Percentiles rank a stretch among this genome's conserved stretches.
phyloP scores from a whole-genome alignment of 2,888 invertebrate genomes.

The Cantharis flavilabris region DNA sequence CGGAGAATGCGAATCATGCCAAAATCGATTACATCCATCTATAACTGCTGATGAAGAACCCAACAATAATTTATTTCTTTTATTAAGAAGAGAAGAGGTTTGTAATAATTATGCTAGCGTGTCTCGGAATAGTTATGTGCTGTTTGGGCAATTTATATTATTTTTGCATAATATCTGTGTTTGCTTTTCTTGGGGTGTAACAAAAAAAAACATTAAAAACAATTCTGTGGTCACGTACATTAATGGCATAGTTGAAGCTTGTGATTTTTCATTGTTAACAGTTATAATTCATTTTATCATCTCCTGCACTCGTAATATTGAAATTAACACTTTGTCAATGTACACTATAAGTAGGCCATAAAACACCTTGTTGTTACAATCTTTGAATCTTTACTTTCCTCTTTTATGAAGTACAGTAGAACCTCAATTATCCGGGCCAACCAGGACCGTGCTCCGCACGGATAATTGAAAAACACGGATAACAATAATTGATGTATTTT shows the following conservation, averaged over 20 bases:
- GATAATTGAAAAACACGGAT: too few species aligned
- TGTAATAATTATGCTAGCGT: constrained; percentile 21
- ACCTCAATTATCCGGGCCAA: too few species aligned
- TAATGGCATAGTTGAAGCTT: too few species aligned
- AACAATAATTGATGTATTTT: too few species aligned
- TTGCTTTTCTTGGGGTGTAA: background rate
- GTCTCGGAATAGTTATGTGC: background rate
- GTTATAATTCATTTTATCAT: background rate
- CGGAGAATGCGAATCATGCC: constrained; percentile 22
- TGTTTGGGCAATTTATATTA: constrained; percentile 16
- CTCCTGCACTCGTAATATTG: too few species aligned
- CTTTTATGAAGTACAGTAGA: too few species aligned
- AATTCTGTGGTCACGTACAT: background rate
- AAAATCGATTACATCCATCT: constrained; percentile 13
- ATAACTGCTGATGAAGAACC: constrained; percentile 1
- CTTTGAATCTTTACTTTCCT: too few species aligned
- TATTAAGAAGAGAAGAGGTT: constrained; percentile 27
- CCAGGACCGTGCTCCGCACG: too few species aligned
- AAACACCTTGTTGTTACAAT: too few species aligned
- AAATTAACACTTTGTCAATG: too few species aligned
- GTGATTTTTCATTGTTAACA: too few species aligned
- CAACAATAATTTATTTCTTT: constrained; percentile 15
- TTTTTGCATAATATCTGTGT: constrained; percentile 32
- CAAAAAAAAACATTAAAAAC: background rate
- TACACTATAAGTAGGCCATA: too few species aligned